Conservation (phyloP, 2,113 vertebrate genomes). For the Oxyura jamaicensis region DNA sequence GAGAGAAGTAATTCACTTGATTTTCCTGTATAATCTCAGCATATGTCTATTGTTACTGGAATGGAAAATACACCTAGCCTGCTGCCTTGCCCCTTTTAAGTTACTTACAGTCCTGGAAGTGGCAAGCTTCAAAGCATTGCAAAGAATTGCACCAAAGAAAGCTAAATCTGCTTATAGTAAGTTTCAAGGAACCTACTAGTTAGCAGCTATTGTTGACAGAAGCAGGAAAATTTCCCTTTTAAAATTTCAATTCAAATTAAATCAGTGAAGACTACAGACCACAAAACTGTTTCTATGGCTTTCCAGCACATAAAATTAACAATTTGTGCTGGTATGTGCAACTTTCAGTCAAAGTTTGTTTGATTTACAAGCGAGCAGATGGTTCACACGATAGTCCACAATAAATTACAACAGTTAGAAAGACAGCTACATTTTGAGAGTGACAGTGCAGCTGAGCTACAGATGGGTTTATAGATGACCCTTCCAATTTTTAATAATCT, state of each 20-base stretch:
- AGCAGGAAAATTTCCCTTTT: constrained; percentile 4
- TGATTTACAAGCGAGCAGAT: constrained; percentile 73
- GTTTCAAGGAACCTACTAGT: not conserved
- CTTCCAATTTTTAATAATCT: constrained; percentile 78
- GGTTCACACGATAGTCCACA: constrained; percentile 45
- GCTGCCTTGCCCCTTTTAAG: not conserved
- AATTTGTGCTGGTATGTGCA: not conserved
- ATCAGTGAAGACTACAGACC: constrained; percentile 26
- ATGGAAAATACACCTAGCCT: not conserved
- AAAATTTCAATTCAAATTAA: constrained; percentile 37
- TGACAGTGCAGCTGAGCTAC: constrained; percentile 60
- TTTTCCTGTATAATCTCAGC: constrained; percentile 11
- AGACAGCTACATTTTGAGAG: constrained; percentile 70
- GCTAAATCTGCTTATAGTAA: not conserved
- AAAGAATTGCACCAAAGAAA: not conserved
- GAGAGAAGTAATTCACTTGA: constrained; percentile 9
- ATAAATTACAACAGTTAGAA: constrained; percentile 74
- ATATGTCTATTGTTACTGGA: not conserved
- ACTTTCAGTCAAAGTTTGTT: constrained; percentile 64
- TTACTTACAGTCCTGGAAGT: not conserved
- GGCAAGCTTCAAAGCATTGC: constrained; percentile 3
- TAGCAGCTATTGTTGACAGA: not conserved
- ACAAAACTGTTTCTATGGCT: constrained; percentile 27
- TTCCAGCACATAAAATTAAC: constrained; percentile 62
- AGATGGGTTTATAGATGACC: constrained; percentile 78